Evolutionary conservation across 2,888 invertebrate genomes (phyloP).

Genomic region (Icerya purchasi): DNA sequence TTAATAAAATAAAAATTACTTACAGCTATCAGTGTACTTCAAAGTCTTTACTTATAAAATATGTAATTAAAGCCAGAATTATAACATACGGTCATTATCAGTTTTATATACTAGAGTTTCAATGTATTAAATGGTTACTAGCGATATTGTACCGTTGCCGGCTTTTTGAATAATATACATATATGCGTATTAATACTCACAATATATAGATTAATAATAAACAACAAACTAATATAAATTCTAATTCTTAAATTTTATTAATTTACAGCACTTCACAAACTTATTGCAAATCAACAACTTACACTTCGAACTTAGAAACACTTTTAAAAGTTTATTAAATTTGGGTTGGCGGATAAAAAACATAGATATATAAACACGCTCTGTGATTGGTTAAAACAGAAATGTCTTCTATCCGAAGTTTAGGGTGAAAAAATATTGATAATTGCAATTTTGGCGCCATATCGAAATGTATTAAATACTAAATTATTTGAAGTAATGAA

Average conservation of each 20-base stretch:
- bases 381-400: slow-evolving; percentile 10
- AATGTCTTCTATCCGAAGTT: slow-evolving; percentile 11
- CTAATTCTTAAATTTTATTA: neutral
- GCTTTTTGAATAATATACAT: neutral
- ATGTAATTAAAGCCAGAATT: too few relatives aligned
- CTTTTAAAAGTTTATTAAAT: neutral
- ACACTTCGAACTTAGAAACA: neutral
- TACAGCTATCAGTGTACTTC: too few relatives aligned
- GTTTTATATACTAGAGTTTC: too few relatives aligned
- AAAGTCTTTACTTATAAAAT: too few relatives aligned
- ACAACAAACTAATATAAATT: neutral
- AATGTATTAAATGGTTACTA: too few relatives aligned
- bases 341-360: neutral
- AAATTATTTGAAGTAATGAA: neutral
- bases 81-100: too few relatives aligned
- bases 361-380: neutral
- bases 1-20: too few relatives aligned
- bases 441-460: neutral
- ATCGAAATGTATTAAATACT: neutral
- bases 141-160: too few relatives aligned
- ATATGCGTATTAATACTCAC: neutral
- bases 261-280: neutral
- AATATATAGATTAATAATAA: neutral
- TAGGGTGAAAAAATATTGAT: neutral
- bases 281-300: neutral